Base-by-base conservation (phyloP, 2,113 vertebrate species). In the Xiphias gladius region DNA sequence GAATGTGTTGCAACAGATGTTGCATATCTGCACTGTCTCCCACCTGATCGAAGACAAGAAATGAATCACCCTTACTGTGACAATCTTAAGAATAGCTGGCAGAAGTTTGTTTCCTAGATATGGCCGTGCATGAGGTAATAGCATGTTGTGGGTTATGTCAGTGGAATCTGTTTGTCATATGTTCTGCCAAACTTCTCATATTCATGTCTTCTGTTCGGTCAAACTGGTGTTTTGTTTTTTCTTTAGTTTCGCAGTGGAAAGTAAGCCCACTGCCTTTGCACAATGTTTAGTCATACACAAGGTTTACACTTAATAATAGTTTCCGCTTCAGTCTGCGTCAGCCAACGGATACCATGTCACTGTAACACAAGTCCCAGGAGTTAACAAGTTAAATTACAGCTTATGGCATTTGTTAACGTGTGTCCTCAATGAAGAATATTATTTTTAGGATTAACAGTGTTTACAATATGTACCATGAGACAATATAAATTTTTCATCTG, bases 31-130 rank as follows among this genome's bases (percentile, higher is more conserved):
- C 68, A 57, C 14, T 11, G 50, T 69, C 59, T 75, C 50, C 26
- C 76, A 82, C 88, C 85, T 80, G 59, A 85, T 19, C 80, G 73
- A 78, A 58, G 69, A 68, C 64, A 65, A 71, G 46, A 82, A 76
- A 86, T 81, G 24, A 87, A 84, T 89, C 82, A 84, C 54, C 48
- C 69, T 70, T 24, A 67, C 66, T 73, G 80, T 80, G 28, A 48
- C n/a, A 8, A 5, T 80, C 79, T 83, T 9, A 87, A 88, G 90
- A 88, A 91, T 90, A 91, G 65, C 83, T 63, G 63, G 24, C 12
- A 58, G 35, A 50, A 26, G 19, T 59, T 77, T 87, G 32, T 66
- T 79, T 74, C 69, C 65, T 55, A 14, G 50, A 68, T 22, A 5
- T 69, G 59, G 41, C 41, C 48, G 59, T 50, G 55, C 54, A 52